These are phyloP conservation scores for Amorpha juglandis DNA, from an alignment of 2,888 invertebrate species.

Conservation along the genomic window DNA sequence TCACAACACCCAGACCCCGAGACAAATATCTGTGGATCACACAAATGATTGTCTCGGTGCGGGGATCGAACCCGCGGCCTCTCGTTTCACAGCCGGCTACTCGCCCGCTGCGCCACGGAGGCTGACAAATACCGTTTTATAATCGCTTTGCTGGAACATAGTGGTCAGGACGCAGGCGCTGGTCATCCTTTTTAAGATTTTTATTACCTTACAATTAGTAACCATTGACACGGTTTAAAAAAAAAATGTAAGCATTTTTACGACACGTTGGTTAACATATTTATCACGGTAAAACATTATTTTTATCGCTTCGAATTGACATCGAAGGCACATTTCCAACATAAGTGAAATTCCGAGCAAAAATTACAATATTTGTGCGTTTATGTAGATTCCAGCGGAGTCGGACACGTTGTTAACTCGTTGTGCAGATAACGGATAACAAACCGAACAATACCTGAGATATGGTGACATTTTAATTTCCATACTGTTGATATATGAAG, in stretches of 20 bases:
- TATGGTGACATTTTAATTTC: slow-evolving; percentile 22
- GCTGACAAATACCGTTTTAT: no score
- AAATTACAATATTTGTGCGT: slow-evolving; percentile 11
- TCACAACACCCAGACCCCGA: no score
- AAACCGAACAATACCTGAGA: slow-evolving; percentile 25
- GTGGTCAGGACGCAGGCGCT: no score
- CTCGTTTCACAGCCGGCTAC: no score
- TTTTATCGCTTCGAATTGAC: slow-evolving; percentile 3
- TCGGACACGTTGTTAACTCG: slow-evolving; percentile 22
- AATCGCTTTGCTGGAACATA: no score
- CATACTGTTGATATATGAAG: slow-evolving; percentile 26
- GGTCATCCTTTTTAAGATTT: no score
- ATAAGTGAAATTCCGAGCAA: slow-evolving; percentile 9
- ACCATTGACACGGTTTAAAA: background rate
- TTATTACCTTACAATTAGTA: no score
- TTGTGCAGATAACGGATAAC: background rate
- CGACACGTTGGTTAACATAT: background rate
- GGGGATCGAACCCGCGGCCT: no score
- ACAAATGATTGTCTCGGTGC: no score
- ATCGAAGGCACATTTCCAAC: background rate
- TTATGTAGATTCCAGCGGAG: slow-evolving; percentile 1
- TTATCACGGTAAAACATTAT: background rate
- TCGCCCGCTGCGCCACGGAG: no score
- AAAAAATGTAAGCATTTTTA: background rate
- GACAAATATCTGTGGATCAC: no score